Conservation (phyloP, 1,140 invertebrate genomes). For the Pseudomyrmex gracilis region DNA sequence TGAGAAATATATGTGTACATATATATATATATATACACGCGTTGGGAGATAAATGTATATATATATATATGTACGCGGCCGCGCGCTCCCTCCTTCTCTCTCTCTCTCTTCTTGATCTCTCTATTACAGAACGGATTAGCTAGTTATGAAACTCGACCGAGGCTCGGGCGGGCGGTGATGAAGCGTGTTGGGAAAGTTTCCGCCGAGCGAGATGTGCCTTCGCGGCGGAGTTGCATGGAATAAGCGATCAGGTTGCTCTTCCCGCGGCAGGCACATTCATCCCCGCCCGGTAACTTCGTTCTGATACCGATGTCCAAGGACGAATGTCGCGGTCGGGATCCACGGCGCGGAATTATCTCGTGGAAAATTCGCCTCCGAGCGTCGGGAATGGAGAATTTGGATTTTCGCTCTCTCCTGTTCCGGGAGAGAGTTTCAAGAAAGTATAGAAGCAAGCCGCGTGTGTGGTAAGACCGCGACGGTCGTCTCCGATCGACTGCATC, state of each 20-base stretch:
- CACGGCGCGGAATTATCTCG: constrained; percentile 40
- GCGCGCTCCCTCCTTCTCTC: constrained; percentile 36
- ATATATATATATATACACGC: constrained; percentile 36
- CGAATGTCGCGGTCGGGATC: constrained; percentile 37
- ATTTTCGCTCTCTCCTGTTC: constrained; percentile 6
- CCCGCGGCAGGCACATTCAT: constrained; percentile 42
- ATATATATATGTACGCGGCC: constrained; percentile 44
- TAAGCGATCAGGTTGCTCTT: constrained; percentile 72
- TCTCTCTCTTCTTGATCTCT: constrained; percentile 78
- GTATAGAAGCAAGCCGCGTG: neutral
- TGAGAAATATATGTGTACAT: constrained; percentile 26
- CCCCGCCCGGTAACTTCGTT: constrained; percentile 50
- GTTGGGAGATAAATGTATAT: constrained; percentile 46
- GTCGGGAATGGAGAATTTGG: neutral
- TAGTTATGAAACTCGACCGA: constrained; percentile 81
- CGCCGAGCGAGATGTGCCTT: constrained; percentile 54
- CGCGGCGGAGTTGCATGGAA: constrained; percentile 69
- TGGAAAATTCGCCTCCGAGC: constrained; percentile 9
- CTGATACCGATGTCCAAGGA: constrained; percentile 57
- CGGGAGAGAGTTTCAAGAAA: neutral
- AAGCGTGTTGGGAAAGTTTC: constrained; percentile 77
- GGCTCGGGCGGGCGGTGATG: constrained; percentile 75
- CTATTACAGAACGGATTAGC: constrained; percentile 82
- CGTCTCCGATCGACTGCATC: constrained; percentile 6
- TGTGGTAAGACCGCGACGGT: constrained; percentile 5